Percentiles rank a stretch among this genome's conserved stretches.
Conservation (phyloP, 1,140 invertebrate species). For the Drosophila sproati region DNA sequence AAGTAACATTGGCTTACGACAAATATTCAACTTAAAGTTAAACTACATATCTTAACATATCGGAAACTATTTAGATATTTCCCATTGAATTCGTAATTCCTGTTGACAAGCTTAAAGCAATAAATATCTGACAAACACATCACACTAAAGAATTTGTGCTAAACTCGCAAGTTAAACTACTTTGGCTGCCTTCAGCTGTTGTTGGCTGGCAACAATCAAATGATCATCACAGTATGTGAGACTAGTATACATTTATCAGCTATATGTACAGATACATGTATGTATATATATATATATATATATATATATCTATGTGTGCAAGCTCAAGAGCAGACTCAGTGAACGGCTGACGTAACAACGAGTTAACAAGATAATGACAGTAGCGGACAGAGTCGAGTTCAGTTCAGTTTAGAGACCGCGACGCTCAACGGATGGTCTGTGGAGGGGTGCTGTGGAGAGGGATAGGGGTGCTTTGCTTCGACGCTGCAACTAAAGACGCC, state of each 20-base stretch:
- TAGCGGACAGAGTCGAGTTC: slow-evolving; percentile 67
- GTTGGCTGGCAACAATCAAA: slow-evolving; percentile 27
- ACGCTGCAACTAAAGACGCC: slow-evolving; percentile 29
- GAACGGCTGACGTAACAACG: slow-evolving; percentile 76
- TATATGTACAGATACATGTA: slow-evolving; percentile 1
- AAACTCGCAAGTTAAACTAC: slow-evolving; percentile 21
- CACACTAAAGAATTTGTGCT: slow-evolving; percentile 10
- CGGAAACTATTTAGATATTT: too few relatives aligned
- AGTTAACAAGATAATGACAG: slow-evolving; percentile 82
- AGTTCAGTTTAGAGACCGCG: slow-evolving; percentile 22
- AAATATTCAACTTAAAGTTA: too few relatives aligned
- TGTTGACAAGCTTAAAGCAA: slow-evolving; percentile 9
- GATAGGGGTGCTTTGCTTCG: background rate
- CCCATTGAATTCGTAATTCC: background rate
- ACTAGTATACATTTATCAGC: slow-evolving; percentile 3
- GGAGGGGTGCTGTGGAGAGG: background rate
- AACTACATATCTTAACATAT: too few relatives aligned
- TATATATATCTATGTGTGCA: slow-evolving; percentile 29
- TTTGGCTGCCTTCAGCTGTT: slow-evolving; percentile 26
- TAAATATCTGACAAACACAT: slow-evolving; percentile 15
- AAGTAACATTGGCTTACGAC: background rate
- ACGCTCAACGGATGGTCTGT: background rate
- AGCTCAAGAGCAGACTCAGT: slow-evolving; percentile 66
- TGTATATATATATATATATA: background rate
- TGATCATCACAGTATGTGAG: slow-evolving; percentile 43